Evolutionary conservation across 2,888 invertebrate species (phyloP), one percentile per base, ranked within the genome.

Genomic region (Eristalis arbustorum): DNA sequence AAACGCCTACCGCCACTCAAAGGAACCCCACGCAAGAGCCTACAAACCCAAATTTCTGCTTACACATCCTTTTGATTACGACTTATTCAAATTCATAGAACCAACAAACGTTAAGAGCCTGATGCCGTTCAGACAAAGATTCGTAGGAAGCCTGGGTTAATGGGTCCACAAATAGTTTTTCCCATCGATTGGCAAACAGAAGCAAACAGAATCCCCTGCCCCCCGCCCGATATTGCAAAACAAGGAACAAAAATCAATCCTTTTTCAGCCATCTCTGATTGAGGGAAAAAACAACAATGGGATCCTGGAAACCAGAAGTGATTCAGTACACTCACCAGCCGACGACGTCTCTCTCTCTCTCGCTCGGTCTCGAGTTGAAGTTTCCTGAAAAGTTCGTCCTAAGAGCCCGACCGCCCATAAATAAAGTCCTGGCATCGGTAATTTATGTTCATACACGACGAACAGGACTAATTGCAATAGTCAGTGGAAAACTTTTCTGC

Each of bases 401-500:
- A 75, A 83, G 82, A 87, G 83, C 83, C 83, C 87, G 82, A 83
- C 87, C 87, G 75, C 82, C 87, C 83, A 87, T 87, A 83, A 87
- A 87, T 88, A 84, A 82, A 88, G 78, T 76, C 84, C 84, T 88
- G 88, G 88, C 88, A 84, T 88, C 88, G 66, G 88, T 88, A 88
- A 88, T 88, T 88, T 88, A 88, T 88, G 88, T 85, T 88, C 87
- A 78, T 87, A 83, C 83, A 87, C 87, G 83, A 83, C 84, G 84
- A 88, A 82, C 88, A 88, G 85, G 88, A 89, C 89, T 89, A 89
- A 89, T 89, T 89, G 88, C 88, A 89, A 88, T 88, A 88, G 89
- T 88, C 84, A 85, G 88, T 88, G 84, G 87, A 88, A 89, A 88
- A 89, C 79, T 88, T 88, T 88, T 75, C 85, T 88, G 88, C 88